phyloP scores from a whole-genome alignment of 2,888 invertebrate species.

The Diplolepis rosae region DNA sequence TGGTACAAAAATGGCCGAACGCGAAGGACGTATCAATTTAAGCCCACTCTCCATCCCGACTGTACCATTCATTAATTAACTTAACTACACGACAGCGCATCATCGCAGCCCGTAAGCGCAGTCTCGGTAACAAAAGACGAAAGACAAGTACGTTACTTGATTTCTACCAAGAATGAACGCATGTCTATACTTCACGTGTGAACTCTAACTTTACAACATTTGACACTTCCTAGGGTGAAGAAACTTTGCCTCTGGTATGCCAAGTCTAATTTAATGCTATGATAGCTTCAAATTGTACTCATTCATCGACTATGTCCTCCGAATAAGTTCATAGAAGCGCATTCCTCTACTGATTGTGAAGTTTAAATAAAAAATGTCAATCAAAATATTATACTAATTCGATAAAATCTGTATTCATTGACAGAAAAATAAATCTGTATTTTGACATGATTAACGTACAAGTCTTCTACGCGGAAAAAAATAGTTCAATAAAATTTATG shows the following conservation, averaged over 20 bases:
- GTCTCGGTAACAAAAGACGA: conserved; percentile 53
- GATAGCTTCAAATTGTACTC: not conserved
- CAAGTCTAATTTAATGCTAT: conserved; percentile 1
- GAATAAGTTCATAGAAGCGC: not conserved
- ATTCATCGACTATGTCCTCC: not conserved
- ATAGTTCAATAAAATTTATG: no score
- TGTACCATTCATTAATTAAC: conserved; percentile 73
- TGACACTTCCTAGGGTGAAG: not conserved
- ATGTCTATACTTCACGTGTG: not conserved
- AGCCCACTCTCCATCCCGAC: conserved; percentile 69
- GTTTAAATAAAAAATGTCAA: no score
- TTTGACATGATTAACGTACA: no score
- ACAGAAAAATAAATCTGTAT: no score
- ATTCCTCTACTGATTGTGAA: no score
- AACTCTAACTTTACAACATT: not conserved
- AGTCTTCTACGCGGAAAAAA: no score
- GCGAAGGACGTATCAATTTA: conserved; percentile 74
- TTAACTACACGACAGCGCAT: conserved; percentile 71
- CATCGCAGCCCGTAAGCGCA: conserved; percentile 63
- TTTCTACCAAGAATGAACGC: conserved; percentile 34
- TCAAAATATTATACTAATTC: no score
- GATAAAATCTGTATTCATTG: no score
- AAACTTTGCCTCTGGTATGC: conserved; percentile 4
- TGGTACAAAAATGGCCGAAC: conserved; percentile 64
- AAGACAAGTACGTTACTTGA: conserved; percentile 56